These are phyloP conservation scores for Allobates femoralis DNA, from an alignment of 2,797 vertebrate species.

Conservation along the genomic window DNA sequence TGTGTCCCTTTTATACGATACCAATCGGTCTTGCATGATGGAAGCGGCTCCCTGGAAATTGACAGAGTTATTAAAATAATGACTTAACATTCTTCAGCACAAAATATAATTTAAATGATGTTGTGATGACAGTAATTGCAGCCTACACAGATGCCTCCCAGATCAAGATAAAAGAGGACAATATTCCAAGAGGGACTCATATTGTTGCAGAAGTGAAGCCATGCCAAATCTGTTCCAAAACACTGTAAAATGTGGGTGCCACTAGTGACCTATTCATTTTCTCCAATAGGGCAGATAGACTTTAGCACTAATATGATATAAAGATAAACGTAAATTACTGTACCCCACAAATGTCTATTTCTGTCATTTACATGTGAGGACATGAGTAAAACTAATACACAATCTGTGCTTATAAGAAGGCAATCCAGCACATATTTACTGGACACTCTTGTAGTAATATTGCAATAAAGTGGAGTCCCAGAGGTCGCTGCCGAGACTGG, in stretches of 20 bases:
- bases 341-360: not conserved
- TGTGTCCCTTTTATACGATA: conserved; percentile 2
- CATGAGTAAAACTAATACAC: not conserved
- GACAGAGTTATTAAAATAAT: conserved; percentile 45
- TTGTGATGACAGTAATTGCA: conserved; percentile 52
- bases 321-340: not conserved
- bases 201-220: conserved; percentile 6
- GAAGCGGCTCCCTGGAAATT: conserved; percentile 13
- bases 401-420: not conserved
- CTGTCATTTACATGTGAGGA: not conserved
- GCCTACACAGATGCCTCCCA: conserved; percentile 20
- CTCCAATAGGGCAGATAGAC: conserved; percentile 1
- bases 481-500: not conserved
- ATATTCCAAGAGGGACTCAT: conserved; percentile 20
- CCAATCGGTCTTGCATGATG: not conserved
- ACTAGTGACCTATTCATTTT: conserved; percentile 10
- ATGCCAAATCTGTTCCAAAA: not conserved
- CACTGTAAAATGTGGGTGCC: not conserved
- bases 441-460: no score
- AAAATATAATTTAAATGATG: conserved; percentile 48
- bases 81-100: conserved; percentile 23
- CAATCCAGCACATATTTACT: not conserved
- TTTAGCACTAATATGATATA: conserved; percentile 2
- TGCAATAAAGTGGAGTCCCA: not conserved
- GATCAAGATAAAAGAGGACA: conserved; percentile 34